These are phyloP conservation scores for Pampusana beccarii DNA, from an alignment of 2,113 vertebrate species.

Conservation along the genomic window DNA sequence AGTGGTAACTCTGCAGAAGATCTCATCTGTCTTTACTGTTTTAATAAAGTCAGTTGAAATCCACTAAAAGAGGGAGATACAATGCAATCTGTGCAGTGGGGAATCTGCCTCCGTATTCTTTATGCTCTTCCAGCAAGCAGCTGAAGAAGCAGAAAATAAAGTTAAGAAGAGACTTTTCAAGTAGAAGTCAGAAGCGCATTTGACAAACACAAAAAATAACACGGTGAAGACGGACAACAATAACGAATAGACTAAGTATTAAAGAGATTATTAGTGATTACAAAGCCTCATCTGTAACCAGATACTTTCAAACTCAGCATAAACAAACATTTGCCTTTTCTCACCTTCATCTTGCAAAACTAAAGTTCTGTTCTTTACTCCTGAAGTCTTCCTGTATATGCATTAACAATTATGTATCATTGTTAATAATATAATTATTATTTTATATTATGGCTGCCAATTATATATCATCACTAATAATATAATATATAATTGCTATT, in stretches of 20 bases:
- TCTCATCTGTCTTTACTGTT: not conserved
- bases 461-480: not conserved
- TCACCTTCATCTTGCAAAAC: not conserved
- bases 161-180: not conserved
- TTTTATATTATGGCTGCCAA: not conserved
- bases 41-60: not conserved
- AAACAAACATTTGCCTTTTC: not conserved
- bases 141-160: not conserved
- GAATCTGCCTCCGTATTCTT: not conserved
- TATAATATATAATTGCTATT: not conserved
- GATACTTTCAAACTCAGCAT: not conserved
- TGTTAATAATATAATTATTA: not conserved
- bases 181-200: not conserved
- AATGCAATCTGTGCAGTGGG: not conserved
- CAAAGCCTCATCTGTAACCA: not conserved
- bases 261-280: not conserved
- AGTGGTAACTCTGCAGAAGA: not conserved
- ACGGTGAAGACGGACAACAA: not conserved
- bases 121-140: not conserved
- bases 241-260: not conserved
- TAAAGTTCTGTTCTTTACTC: not conserved
- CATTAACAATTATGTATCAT: no score
- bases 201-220: not conserved
- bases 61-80: not conserved
- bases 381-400: not conserved